A percentile compares a stretch with the other conserved stretches of the same genome.
phyloP scores from a whole-genome alignment of 2,888 invertebrate genomes.

The Bugulina stolonifera region DNA sequence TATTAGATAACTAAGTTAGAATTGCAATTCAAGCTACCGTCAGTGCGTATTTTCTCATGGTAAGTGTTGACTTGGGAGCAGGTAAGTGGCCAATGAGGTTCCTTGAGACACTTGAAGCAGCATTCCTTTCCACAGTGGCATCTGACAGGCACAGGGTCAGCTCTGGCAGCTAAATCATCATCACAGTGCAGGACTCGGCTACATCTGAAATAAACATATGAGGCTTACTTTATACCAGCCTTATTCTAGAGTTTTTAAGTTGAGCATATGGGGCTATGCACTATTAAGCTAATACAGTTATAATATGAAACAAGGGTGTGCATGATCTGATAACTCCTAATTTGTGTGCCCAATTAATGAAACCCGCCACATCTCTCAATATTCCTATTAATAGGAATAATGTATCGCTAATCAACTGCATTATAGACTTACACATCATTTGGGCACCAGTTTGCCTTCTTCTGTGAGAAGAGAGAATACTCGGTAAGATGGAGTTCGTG shows the following conservation, averaged over 20 bases:
- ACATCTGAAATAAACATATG: conserved; percentile 22
- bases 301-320: too few relatives aligned
- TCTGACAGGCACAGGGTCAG: conserved; percentile 23
- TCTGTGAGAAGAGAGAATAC: conserved; percentile 10
- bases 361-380: too few relatives aligned
- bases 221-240: too few relatives aligned
- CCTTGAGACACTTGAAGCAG: conserved; percentile 33
- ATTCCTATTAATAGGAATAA: too few relatives aligned
- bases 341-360: too few relatives aligned
- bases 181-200: conserved; percentile 7
- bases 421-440: background rate
- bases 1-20: too few relatives aligned
- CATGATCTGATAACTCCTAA: too few relatives aligned
- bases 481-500: conserved; percentile 12
- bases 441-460: conserved; percentile 16
- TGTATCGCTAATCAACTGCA: too few relatives aligned
- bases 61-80: conserved; percentile 32
- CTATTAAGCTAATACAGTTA: too few relatives aligned
- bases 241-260: too few relatives aligned
- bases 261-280: too few relatives aligned
- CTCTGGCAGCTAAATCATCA: conserved; percentile 16
- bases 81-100: conserved; percentile 35
- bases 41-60: conserved; percentile 26
- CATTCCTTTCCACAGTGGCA: conserved; percentile 33
- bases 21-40: too few relatives aligned